Evolutionary conservation across 2,888 invertebrate genomes (phyloP), one percentile per base, ranked within the genome.

Genomic region (Yponomeuta cagnagella): DNA sequence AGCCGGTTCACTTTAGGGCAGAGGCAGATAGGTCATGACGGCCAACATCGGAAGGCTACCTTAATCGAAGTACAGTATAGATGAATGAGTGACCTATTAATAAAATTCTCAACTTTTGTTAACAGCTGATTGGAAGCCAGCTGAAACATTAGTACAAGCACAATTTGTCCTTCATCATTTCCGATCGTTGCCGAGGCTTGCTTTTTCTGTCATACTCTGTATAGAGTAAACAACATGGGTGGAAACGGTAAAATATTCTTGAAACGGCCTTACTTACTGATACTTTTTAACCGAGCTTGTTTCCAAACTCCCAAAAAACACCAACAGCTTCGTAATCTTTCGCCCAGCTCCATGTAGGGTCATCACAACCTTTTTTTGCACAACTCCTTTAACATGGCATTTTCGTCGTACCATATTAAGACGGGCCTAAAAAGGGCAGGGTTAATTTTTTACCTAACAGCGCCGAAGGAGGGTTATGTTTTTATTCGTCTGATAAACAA

Each of bases 381-480:
- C 66, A 37, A 67, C 72, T 70, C 48, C 43, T 33, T 72, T 70
- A 70, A 70, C 70, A 70, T 72, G 70, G 70, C 68, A 63, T 48
- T 70, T 63, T 70, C 64, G 10, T 52, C 10, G 48, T 63, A 63
- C 65, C 72, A 43, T 71, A 69, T 71, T 71, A 71, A 71, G 68
- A 31, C 23, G 31, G 52, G 66, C 70, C 69, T 58, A 71, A 71
- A 71, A 71, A 69, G 69, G 43, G 12, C n/a, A 65, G 48, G 48
- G n/a, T 63, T 30, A 43, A 58, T 37, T 70, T 70, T 69, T 52
- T 68, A 23, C 48, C 15, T 15, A 15, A 58, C 15, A 3, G 5
- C 52, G 52, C 52, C 52, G 52, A 15, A 12, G 52, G 3, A 58
- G 52, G 52, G 52, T 58, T 58, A 58, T 58, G 52, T 58, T 58